Conservation (phyloP, 2,113 vertebrate species). For the Grus americana region DNA sequence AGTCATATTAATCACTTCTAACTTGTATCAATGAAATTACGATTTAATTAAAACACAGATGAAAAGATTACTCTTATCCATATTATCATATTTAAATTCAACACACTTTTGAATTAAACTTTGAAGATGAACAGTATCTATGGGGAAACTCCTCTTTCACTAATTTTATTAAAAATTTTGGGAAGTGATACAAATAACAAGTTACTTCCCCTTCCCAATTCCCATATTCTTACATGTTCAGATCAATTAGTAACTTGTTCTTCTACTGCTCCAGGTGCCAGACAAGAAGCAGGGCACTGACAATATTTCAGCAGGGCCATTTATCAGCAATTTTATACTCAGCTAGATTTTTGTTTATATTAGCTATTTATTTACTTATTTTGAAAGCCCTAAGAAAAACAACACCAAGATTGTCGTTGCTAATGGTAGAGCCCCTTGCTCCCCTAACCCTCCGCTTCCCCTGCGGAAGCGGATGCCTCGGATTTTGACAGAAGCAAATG, state of each 20-base stretch:
- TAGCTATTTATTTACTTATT: no score
- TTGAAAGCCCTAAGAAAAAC: background rate
- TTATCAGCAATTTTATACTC: background rate
- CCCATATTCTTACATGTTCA: background rate
- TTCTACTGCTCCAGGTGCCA: background rate
- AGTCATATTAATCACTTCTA: background rate
- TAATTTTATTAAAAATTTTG: background rate
- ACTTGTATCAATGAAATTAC: background rate
- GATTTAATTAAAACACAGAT: background rate
- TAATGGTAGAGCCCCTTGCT: no score
- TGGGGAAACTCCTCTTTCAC: background rate
- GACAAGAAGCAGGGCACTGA: background rate
- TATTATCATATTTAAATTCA: background rate
- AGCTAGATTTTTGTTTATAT: background rate
- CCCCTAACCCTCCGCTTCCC: background rate
- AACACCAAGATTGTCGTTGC: accelerated
- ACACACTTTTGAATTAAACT: background rate
- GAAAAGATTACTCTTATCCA: background rate
- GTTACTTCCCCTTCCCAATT: constrained; percentile 13
- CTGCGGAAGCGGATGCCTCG: no score
- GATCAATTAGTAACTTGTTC: background rate
- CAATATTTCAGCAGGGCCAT: background rate
- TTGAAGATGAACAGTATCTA: background rate
- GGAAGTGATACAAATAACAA: background rate
- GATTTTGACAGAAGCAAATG: background rate